Percentiles rank a stretch among this genome's conserved stretches.
phyloP scores from a whole-genome alignment of 1,140 invertebrate species.

The Meloidogyne chitwoodi region DNA sequence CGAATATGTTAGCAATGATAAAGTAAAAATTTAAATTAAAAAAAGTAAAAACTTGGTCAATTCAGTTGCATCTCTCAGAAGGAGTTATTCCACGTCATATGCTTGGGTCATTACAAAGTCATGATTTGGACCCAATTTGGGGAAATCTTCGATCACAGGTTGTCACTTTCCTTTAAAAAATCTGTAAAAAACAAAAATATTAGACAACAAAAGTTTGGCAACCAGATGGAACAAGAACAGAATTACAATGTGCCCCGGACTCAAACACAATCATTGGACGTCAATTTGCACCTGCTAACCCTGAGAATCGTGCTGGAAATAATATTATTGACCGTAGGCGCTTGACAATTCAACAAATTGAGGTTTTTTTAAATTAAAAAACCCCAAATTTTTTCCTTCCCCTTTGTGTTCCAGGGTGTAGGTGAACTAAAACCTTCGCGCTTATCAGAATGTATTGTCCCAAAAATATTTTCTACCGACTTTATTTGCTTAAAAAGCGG shows the following conservation, averaged over 20 bases:
- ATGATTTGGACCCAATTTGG: conserved; percentile 24
- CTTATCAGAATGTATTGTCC: conserved; percentile 40
- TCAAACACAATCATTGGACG: conserved; percentile 34
- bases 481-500: conserved; percentile 23
- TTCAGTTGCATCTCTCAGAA: conserved; percentile 33
- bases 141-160: conserved; percentile 27
- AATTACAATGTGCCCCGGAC: conserved; percentile 15
- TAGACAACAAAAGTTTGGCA: conserved; percentile 39
- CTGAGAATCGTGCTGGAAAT: conserved; percentile 29
- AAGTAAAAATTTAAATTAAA: not conserved
- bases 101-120: conserved; percentile 19
- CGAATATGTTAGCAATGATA: conserved; percentile 33
- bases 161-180: conserved; percentile 1
- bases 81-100: conserved; percentile 30
- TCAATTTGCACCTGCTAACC: conserved; percentile 35
- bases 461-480: conserved; percentile 35
- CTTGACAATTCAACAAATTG: conserved; percentile 24
- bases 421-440: conserved; percentile 26
- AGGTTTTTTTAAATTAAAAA: conserved; percentile 7
- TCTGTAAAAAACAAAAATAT: not conserved
- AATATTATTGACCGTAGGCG: conserved; percentile 39
- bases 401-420: conserved; percentile 9
- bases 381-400: not conserved
- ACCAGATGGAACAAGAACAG: conserved; percentile 25
- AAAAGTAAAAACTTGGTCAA: not conserved